These are phyloP conservation scores for Alexandromys fortis DNA, from an alignment of 2,113 vertebrate species.

Conservation along the genomic window DNA sequence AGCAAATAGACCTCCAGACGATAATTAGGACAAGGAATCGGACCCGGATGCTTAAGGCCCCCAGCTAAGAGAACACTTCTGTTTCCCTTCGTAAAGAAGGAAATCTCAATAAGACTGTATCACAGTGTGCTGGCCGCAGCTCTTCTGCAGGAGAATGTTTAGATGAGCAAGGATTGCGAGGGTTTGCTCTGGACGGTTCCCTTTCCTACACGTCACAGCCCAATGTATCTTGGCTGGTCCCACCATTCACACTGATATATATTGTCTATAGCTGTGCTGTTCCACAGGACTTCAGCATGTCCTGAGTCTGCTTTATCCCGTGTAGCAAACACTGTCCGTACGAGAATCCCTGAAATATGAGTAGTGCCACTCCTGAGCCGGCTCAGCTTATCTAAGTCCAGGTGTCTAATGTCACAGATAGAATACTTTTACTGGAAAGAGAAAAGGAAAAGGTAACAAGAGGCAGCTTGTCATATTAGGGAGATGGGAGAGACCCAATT, in stretches of 20 bases:
- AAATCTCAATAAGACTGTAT: background rate
- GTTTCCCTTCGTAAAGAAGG: background rate
- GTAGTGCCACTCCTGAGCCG: background rate
- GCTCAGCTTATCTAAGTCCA: background rate
- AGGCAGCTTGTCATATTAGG: background rate
- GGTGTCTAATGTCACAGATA: background rate
- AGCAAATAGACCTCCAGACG: background rate
- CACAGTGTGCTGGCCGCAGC: background rate
- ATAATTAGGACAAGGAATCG: background rate
- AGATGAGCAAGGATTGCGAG: background rate
- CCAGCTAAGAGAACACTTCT: background rate
- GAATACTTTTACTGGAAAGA: background rate
- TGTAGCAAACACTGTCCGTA: background rate
- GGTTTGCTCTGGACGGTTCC: background rate
- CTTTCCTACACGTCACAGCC: background rate
- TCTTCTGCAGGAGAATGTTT: background rate
- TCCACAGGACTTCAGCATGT: background rate
- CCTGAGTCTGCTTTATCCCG: background rate
- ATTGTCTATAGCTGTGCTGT: background rate
- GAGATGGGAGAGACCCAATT: background rate
- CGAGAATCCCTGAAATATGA: background rate
- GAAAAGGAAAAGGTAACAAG: background rate
- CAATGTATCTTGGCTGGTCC: background rate
- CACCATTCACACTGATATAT: background rate
- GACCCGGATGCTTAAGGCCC: background rate